A percentile compares a stretch with the other conserved stretches of the same genome.
Evolutionary conservation across 1,140 invertebrate genomes (phyloP).

Genomic region (Megathymus violae): DNA sequence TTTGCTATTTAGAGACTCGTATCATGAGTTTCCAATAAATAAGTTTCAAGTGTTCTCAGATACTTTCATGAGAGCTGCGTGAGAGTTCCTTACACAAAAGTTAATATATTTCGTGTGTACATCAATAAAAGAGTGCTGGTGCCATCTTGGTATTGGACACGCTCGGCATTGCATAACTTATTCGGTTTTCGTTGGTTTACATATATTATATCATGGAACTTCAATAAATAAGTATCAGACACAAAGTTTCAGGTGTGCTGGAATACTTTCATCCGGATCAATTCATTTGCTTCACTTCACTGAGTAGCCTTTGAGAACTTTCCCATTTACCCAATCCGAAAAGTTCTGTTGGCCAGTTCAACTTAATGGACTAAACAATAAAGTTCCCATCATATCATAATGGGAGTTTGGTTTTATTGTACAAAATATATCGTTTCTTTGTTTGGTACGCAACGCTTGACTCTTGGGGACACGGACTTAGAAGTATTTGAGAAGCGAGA

Average conservation of each 20-base stretch:
- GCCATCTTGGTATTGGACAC: too few relatives aligned
- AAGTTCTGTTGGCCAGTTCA: slow-evolving; percentile 14
- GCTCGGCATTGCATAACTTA: not conserved
- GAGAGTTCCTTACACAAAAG: too few relatives aligned
- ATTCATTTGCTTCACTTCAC: slow-evolving; percentile 9
- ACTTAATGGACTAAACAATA: slow-evolving; percentile 8
- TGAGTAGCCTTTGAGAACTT: slow-evolving; percentile 11
- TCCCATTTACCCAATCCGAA: slow-evolving; percentile 5
- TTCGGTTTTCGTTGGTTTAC: not conserved
- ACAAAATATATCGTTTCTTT: slow-evolving; percentile 18
- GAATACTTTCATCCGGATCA: not conserved
- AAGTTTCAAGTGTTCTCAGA: too few relatives aligned
- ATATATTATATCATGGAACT: not conserved
- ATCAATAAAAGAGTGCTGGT: too few relatives aligned
- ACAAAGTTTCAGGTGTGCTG: slow-evolving; percentile 9
- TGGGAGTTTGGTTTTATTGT: slow-evolving; percentile 15
- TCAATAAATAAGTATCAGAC: slow-evolving; percentile 2
- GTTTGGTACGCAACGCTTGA: slow-evolving; percentile 1
- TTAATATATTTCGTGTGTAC: too few relatives aligned
- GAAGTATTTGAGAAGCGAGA: not conserved
- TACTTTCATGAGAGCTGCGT: too few relatives aligned
- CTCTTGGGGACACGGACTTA: not conserved
- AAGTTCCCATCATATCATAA: slow-evolving; percentile 14
- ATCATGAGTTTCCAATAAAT: too few relatives aligned
- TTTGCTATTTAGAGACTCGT: too few relatives aligned